These are phyloP conservation scores for Eumaeus atala DNA, from an alignment of 1,140 invertebrate genomes.

Conservation along the genomic window DNA sequence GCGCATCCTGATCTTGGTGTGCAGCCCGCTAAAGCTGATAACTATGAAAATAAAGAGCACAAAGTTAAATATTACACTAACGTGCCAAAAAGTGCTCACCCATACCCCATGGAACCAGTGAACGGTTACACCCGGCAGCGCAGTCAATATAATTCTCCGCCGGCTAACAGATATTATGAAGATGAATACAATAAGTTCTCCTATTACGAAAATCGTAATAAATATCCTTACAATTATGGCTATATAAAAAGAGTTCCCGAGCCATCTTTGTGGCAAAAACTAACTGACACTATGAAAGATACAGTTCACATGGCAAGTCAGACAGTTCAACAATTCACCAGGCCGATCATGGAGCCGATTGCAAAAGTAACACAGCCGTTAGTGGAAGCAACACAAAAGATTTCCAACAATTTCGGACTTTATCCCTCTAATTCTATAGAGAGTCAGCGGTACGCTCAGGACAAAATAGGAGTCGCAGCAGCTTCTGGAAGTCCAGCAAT, in stretches of 20 bases:
- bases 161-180: slow-evolving; percentile 72
- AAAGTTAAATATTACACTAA: slow-evolving; percentile 67
- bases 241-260: slow-evolving; percentile 74
- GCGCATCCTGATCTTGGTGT: slow-evolving; percentile 85
- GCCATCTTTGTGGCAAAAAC: slow-evolving; percentile 80
- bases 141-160: slow-evolving; percentile 61
- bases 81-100: slow-evolving; percentile 62
- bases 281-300: slow-evolving; percentile 82
- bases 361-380: slow-evolving; percentile 80
- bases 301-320: slow-evolving; percentile 81
- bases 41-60: slow-evolving; percentile 47
- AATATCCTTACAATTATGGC: slow-evolving; percentile 73
- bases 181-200: slow-evolving; percentile 70
- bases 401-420: slow-evolving; percentile 83
- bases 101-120: slow-evolving; percentile 67
- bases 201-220: slow-evolving; percentile 65
- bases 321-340: slow-evolving; percentile 80
- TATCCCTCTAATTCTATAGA: slow-evolving; percentile 61
- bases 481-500: slow-evolving; percentile 75
- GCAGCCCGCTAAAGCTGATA: slow-evolving; percentile 79
- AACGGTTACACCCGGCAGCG: slow-evolving; percentile 71
- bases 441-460: slow-evolving; percentile 74
- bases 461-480: slow-evolving; percentile 81
- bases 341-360: slow-evolving; percentile 79
- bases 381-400: slow-evolving; percentile 85